These are phyloP conservation scores for Sisyra terminalis DNA, from an alignment of 2,888 invertebrate genomes.

Conservation along the genomic window DNA sequence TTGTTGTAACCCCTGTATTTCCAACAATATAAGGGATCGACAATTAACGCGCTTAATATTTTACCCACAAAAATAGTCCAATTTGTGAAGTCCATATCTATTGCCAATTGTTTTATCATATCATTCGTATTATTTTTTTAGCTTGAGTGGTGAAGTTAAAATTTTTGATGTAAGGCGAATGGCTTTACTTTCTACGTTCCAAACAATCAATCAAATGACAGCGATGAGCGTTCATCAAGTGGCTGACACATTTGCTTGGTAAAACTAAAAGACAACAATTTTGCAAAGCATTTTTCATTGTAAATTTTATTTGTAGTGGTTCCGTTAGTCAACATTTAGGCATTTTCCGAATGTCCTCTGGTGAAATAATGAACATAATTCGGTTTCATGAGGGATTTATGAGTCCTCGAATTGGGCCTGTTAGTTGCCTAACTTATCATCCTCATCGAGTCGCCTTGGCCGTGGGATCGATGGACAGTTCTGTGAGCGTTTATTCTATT, in stretches of 20 bases:
- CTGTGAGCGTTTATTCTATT: conserved; percentile 64
- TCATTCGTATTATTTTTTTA: conserved; percentile 21
- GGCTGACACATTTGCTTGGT: conserved; percentile 75
- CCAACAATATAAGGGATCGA: no score
- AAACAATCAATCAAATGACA: conserved; percentile 58
- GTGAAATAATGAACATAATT: conserved; percentile 57
- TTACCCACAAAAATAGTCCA: no score
- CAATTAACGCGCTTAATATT: no score
- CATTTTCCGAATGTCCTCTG: conserved; percentile 55
- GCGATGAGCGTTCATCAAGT: conserved; percentile 69
- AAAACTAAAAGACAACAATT: no score
- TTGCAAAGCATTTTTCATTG: not conserved
- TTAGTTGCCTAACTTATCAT: conserved; percentile 80
- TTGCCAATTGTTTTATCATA: no score
- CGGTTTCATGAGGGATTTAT: conserved; percentile 87
- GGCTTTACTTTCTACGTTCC: conserved; percentile 39
- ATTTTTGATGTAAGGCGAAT: conserved; percentile 52
- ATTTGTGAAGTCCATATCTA: no score
- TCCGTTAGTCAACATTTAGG: conserved; percentile 64
- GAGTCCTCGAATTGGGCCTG: conserved; percentile 71
- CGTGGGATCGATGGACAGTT: conserved; percentile 72
- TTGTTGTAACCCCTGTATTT: no score
- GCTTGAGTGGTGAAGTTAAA: conserved; percentile 58
- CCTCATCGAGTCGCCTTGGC: conserved; percentile 72
- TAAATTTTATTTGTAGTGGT: conserved; percentile 48